A percentile compares a stretch with the other conserved stretches of the same genome.
Conservation (phyloP, 2,797 vertebrate genomes). For the Pseudotriccus pelzelni region DNA sequence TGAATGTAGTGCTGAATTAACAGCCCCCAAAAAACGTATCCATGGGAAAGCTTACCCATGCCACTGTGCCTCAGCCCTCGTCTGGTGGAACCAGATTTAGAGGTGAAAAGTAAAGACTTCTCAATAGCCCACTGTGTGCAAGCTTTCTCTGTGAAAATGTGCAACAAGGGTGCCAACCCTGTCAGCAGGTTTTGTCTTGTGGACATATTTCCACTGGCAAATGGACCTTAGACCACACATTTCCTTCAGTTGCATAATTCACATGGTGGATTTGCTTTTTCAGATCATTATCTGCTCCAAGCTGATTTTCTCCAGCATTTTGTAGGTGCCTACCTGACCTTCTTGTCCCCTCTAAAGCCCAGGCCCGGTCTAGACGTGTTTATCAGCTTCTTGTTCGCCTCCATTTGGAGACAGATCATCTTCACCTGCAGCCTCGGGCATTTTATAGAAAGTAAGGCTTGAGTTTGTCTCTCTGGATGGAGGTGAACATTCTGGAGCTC, state of each 20-base stretch:
- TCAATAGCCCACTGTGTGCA: not conserved
- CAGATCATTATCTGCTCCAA: not conserved
- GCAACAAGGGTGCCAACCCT: not conserved
- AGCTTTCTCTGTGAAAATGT: not conserved
- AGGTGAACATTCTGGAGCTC: not conserved
- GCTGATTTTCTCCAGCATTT: not conserved
- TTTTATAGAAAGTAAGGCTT: not conserved
- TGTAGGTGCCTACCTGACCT: not conserved
- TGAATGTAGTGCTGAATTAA: slow-evolving; percentile 28
- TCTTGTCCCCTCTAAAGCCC: not conserved
- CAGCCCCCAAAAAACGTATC: not conserved
- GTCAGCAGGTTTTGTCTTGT: not conserved
- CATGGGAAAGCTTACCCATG: not conserved
- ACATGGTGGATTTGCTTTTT: not conserved
- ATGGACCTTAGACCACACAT: not conserved
- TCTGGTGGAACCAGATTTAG: not conserved
- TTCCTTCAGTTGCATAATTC: not conserved
- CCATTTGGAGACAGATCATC: not conserved
- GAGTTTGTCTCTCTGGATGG: not conserved
- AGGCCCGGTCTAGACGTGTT: not conserved
- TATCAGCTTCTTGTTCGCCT: not conserved
- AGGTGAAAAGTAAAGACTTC: slow-evolving; percentile 30
- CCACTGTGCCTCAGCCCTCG: not conserved
- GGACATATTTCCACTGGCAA: slow-evolving; percentile 8
- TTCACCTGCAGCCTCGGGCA: not conserved